Conservation (phyloP, 2,113 vertebrate genomes). For the Pteropus alecto region DNA sequence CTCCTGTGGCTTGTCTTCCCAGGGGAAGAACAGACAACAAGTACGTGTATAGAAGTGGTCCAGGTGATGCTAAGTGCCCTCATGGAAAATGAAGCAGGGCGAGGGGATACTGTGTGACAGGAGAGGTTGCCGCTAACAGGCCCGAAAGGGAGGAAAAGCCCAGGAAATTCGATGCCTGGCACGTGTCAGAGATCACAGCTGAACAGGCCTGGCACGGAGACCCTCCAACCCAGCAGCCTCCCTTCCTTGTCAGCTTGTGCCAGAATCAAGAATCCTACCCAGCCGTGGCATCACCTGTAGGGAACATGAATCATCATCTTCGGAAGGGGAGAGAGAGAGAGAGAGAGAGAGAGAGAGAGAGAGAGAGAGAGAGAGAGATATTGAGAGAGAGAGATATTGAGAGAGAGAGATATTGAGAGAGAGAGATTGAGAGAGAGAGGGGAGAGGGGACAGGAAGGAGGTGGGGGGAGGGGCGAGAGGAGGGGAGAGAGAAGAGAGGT, state of each 20-base stretch:
- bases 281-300: background rate
- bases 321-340: conserved; percentile 15
- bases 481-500: background rate
- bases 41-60: background rate
- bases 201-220: background rate
- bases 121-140: background rate
- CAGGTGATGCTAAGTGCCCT: background rate
- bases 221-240: background rate
- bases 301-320: background rate
- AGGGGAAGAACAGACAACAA: background rate
- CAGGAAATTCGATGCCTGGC: background rate
- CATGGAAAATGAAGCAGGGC: background rate
- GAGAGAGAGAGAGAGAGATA: no score
- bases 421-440: no score
- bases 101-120: background rate
- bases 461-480: no score
- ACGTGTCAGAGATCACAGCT: background rate
- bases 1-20: no score
- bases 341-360: background rate
- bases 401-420: background rate
- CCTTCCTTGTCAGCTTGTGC: background rate
- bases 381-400: no score
- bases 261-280: background rate
- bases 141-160: background rate
- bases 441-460: no score